phyloP scores from a whole-genome alignment of 2,113 vertebrate species.

The Glareola pratincola region DNA sequence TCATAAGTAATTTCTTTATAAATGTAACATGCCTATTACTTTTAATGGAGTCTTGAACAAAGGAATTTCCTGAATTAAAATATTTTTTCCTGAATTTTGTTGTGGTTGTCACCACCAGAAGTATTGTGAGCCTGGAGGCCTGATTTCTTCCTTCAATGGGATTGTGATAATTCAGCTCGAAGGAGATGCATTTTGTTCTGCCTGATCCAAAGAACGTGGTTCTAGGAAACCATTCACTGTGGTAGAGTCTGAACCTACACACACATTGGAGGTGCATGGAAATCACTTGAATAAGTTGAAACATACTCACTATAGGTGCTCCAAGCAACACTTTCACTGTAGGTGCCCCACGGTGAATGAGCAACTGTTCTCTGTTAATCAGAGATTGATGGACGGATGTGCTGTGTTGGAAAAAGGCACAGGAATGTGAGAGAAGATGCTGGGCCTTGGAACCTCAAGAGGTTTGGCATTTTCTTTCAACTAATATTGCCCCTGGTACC shows the following conservation, averaged over 20 bases:
- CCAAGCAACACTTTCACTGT: not conserved
- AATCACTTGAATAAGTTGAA: not conserved
- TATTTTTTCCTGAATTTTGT: not conserved
- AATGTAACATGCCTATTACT: not conserved
- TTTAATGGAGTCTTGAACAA: not conserved
- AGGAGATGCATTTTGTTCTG: not conserved
- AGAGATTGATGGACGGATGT: not conserved
- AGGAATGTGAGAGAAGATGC: not conserved
- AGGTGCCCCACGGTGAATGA: not conserved
- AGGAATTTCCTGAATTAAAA: not conserved
- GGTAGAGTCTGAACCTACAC: not conserved
- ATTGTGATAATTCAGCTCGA: not conserved
- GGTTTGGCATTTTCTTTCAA: not conserved
- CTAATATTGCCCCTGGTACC: not conserved
- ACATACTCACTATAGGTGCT: not conserved
- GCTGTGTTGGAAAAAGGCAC: not conserved
- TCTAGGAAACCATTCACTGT: not conserved
- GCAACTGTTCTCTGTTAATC: not conserved
- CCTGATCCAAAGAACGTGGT: not conserved
- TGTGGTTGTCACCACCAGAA: not conserved
- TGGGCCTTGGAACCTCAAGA: not conserved
- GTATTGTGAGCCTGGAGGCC: not conserved
- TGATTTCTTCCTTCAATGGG: not conserved
- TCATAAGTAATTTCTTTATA: not conserved
- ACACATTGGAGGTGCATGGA: not conserved